Evolutionary conservation across 2,888 invertebrate species (phyloP), one percentile per base, ranked within the genome.

Genomic region (Drosophila ezoana): DNA sequence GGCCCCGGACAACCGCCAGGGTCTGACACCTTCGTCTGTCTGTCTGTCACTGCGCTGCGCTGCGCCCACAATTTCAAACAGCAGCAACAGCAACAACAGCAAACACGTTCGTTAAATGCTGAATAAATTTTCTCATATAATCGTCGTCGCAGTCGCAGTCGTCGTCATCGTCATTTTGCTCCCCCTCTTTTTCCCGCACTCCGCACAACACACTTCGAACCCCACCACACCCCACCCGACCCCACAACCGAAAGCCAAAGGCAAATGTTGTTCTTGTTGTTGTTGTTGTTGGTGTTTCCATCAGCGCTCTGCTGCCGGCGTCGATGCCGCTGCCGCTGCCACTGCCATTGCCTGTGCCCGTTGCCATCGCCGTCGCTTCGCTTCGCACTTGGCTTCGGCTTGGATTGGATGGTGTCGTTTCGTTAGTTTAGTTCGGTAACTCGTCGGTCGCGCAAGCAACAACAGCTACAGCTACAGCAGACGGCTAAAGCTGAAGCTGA

Each of bases 341-440:
- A 49, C 65, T 74, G 73, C 11, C 45, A 40, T 45, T 76, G 73
- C 51, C 48, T 44, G 45, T 60, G 56, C 54, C 23, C 48, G 51
- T 52, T 60, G 72, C 28, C 28, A 8, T 28, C 23, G 23, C 23
- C 23, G 1, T 23, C 28, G 28, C 40, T 4, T 53, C 49, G 67
- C 78, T 78, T 72, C 73, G 76, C 78, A 76, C 74, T 76, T 81
- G 71, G 77, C 80, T 76, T 82, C 78, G 80, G 72, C 73, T 72
- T 76, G 74, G 66, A 58, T 73, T 71, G 69, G 67, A 66, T 72
- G 74, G 65, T 76, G 79, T 79, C 78, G 79, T 76, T 80, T 78
- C 80, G 82, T 89, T 89, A 90, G 90, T 90, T 90, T 89, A 80
- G 89, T 90, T 90, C 89, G 90, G 90, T 83, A 89, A 90, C 89